Conservation (phyloP, 2,113 vertebrate species). For the Procavia capensis region DNA sequence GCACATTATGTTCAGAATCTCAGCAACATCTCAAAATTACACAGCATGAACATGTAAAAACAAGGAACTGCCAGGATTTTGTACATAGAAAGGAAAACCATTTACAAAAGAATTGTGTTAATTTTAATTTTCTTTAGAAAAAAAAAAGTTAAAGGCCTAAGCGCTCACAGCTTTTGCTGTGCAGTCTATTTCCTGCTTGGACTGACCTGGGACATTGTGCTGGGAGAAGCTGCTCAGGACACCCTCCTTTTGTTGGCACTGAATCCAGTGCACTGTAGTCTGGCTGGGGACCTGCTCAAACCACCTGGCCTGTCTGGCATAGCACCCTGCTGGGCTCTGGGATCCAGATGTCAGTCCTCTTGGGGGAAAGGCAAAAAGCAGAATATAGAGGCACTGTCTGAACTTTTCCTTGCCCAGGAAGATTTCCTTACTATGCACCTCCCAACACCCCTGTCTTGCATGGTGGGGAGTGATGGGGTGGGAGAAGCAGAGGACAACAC, state of each 20-base stretch:
- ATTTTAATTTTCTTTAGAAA: slow-evolving; percentile 79
- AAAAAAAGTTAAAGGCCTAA: slow-evolving; percentile 65
- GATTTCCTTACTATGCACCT: not conserved
- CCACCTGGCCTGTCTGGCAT: not conserved
- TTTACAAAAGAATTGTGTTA: slow-evolving; percentile 86
- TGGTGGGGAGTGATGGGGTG: fast-evolving
- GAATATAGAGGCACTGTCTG: slow-evolving; percentile 1
- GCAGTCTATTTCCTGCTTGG: not conserved
- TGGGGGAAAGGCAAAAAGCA: not conserved
- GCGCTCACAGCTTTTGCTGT: slow-evolving; percentile 66
- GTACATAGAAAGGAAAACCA: slow-evolving; percentile 88
- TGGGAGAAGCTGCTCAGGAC: not conserved
- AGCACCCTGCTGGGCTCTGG: not conserved
- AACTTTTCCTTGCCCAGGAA: not conserved
- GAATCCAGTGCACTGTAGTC: not conserved
- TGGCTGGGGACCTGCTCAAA: not conserved
- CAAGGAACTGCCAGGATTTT: slow-evolving; percentile 84
- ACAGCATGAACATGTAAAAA: slow-evolving; percentile 91
- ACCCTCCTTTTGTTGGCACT: not conserved
- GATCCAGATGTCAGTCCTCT: not conserved
- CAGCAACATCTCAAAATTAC: slow-evolving; percentile 92
- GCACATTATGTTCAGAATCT: slow-evolving; percentile 93
- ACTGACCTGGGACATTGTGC: not conserved
- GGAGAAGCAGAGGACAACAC: not conserved
- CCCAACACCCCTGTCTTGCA: not conserved